phyloP scores from a whole-genome alignment of 2,888 invertebrate species.

The Bombylius major region DNA sequence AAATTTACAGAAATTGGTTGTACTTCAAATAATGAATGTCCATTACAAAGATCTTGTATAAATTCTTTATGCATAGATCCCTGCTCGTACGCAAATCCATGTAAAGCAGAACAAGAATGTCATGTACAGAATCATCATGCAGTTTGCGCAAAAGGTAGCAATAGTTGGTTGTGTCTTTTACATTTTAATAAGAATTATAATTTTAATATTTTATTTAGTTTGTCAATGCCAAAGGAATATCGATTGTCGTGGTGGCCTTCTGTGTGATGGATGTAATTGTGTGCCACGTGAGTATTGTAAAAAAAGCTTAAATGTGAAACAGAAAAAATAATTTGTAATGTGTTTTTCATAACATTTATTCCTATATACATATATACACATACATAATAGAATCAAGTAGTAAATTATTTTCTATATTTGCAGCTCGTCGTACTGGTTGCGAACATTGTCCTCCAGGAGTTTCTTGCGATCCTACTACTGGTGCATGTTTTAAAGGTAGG shows the following conservation, averaged over 20 bases:
- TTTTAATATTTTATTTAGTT: conserved; percentile 15
- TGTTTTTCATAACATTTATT: too few species aligned
- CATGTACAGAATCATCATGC: conserved; percentile 73
- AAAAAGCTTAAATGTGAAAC: too few species aligned
- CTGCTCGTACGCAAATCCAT: conserved; percentile 62
- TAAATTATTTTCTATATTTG: conserved; percentile 2
- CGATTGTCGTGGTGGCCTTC: conserved; percentile 48
- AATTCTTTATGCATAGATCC: conserved; percentile 70
- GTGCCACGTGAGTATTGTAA: conserved; percentile 42
- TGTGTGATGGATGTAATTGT: conserved; percentile 62
- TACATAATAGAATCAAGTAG: too few species aligned
- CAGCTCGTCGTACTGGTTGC: conserved; percentile 42
- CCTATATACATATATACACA: too few species aligned
- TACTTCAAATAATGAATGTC: conserved; percentile 66
- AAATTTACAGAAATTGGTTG: conserved; percentile 59
- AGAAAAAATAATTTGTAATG: too few species aligned
- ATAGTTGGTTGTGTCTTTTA: neutral
- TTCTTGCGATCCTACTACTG: conserved; percentile 64
- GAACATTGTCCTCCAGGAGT: conserved; percentile 68
- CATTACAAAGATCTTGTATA: conserved; percentile 63
- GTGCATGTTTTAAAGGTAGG: conserved; percentile 76
- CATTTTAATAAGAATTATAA: neutral
- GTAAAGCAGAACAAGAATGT: conserved; percentile 62
- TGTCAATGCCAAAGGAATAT: conserved; percentile 51
- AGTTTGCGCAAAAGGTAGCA: conserved; percentile 64